Base-by-base conservation (phyloP, 2,113 vertebrate species). In the Okapia johnstoni region DNA sequence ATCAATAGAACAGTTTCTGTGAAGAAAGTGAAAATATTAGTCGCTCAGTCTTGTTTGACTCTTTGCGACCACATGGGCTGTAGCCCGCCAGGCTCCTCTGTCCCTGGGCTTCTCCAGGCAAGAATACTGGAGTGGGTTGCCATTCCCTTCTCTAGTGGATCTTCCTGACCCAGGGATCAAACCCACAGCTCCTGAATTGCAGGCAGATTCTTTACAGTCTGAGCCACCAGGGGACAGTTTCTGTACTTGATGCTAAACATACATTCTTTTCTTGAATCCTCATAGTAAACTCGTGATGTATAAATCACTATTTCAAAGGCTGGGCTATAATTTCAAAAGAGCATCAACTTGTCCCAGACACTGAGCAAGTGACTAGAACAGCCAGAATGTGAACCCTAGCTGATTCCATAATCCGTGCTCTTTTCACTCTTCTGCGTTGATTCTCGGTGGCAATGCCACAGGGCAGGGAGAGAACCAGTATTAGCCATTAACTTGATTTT, bases 401-500 rank as follows among this genome's bases (percentile, higher is more conserved):
- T 48, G 48, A 89, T 55, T 91, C 85, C 52, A 55, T 83, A 92
- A 79, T 43, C 13, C 40, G 77, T 66, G 36, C 88, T 93, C 36
- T 88, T 88, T 61, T 8, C 40, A 33, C 73, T 50, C 26, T 25
- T 88, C 81, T 88, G 10, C 26, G 48, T 2, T 40, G 48, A 90
- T 36, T 96, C 94, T 85, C 46, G 2, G 33, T 50, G 66, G 88
- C 77, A 85, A 73, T 16, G 43, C 55, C 93, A 43, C 54, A 3
- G 15, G 94, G 46, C 90, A 73, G 23, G 30, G 52, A 77, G 50
- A 13, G 57, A 92, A 80, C 55, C 57, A 93, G 92, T 79, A 85
- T 40, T 85, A 92, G 55, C 40, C 87, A 94, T 92, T 94, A 96
- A 95, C 92, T 96, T 96, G 80, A 95, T 97, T 95, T 95, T 84